phyloP scores from a whole-genome alignment of 2,888 invertebrate species.

The Drosophila mimetica region DNA sequence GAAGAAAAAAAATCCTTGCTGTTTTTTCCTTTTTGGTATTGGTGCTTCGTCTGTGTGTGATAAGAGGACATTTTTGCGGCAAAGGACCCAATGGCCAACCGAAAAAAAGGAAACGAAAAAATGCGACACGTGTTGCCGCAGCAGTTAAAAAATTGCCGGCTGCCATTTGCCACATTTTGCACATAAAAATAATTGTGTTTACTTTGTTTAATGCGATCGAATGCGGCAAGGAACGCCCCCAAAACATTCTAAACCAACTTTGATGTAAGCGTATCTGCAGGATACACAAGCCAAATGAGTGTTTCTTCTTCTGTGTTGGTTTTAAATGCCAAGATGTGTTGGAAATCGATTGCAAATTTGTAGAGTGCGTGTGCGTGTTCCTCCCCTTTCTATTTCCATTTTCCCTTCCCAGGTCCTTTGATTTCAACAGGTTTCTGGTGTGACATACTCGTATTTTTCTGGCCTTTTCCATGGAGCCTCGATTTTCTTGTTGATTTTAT shows the following conservation, averaged over 20 bases:
- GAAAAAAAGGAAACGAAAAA: slow-evolving; percentile 30
- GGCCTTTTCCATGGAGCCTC: neutral
- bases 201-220: slow-evolving; percentile 73
- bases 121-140: slow-evolving; percentile 58
- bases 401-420: neutral
- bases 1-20: slow-evolving; percentile 20
- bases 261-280: slow-evolving; percentile 42
- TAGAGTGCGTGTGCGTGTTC: slow-evolving; percentile 9
- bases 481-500: slow-evolving; percentile 28
- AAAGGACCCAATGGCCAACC: slow-evolving; percentile 28
- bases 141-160: slow-evolving; percentile 50
- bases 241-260: slow-evolving; percentile 15
- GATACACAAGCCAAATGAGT: slow-evolving; percentile 34
- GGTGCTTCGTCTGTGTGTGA: slow-evolving; percentile 45
- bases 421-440: slow-evolving; percentile 36
- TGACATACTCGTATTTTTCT: slow-evolving; percentile 16
- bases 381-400: neutral
- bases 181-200: slow-evolving; percentile 76
- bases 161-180: slow-evolving; percentile 49
- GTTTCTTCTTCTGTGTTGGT: slow-evolving; percentile 21
- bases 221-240: slow-evolving; percentile 42
- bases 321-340: slow-evolving; percentile 46
- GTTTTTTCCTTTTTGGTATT: slow-evolving; percentile 12
- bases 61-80: slow-evolving; percentile 70
- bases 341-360: slow-evolving; percentile 50